These are phyloP conservation scores for Eospalax fontanierii DNA, from an alignment of 2,797 vertebrate genomes.

Conservation along the genomic window DNA sequence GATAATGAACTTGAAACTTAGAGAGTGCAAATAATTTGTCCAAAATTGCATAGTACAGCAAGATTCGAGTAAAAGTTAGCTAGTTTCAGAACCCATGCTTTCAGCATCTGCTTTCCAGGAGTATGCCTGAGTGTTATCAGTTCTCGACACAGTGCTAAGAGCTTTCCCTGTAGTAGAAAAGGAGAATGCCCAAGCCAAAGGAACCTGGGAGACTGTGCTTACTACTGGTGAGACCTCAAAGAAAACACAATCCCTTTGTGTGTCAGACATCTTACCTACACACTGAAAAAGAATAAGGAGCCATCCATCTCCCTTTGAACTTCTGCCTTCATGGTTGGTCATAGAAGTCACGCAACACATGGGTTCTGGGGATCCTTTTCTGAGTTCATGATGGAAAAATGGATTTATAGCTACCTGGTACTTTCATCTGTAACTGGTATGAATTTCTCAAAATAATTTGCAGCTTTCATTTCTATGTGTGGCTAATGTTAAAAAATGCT, in stretches of 20 bases:
- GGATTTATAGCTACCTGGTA: neutral
- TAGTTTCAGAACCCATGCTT: neutral
- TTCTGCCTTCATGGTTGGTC: neutral
- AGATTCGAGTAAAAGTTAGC: neutral
- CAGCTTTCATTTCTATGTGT: constrained; percentile 46
- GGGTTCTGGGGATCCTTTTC: neutral
- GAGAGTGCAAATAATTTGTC: neutral
- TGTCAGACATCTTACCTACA: neutral
- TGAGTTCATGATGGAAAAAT: constrained; percentile 24
- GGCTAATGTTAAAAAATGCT: constrained; percentile 50
- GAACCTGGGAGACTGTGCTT: neutral
- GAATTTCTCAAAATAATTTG: constrained; percentile 34
- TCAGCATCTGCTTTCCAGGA: neutral
- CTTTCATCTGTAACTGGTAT: constrained; percentile 21
- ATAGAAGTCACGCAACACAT: neutral
- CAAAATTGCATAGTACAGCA: neutral
- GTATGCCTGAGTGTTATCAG: neutral
- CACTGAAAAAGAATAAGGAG: neutral
- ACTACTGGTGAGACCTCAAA: neutral
- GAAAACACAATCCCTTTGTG: neutral
- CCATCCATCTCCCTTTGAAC: neutral
- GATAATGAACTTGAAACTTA: constrained; percentile 31
- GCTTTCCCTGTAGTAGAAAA: neutral
- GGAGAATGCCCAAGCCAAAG: neutral
- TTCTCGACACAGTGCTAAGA: neutral